A percentile compares a stretch with the other conserved stretches of the same genome.
phyloP scores from a whole-genome alignment of 2,888 invertebrate genomes.

The Leptopilina syphax region DNA sequence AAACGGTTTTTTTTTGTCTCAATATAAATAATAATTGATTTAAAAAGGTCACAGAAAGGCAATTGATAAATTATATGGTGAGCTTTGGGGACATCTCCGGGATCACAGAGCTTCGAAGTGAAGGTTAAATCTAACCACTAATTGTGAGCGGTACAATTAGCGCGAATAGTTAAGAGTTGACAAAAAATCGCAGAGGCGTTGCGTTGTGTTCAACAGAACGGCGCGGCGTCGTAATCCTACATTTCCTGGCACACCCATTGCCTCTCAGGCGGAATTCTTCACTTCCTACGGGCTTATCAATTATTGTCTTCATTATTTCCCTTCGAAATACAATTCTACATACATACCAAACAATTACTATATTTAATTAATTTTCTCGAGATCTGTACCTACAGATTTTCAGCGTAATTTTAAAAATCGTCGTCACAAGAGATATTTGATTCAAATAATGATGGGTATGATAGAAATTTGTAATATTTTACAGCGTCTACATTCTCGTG shows the following conservation, averaged over 20 bases:
- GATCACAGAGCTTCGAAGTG: not conserved
- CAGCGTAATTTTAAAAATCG: no score
- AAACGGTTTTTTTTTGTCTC: not conserved
- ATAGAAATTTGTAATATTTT: no score
- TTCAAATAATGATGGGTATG: no score
- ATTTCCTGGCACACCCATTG: slow-evolving; percentile 71
- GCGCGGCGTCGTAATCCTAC: slow-evolving; percentile 55
- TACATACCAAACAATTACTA: no score
- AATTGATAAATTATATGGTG: not conserved
- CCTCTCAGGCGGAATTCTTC: slow-evolving; percentile 55
- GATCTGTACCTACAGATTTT: no score
- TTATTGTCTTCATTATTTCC: slow-evolving; percentile 66
- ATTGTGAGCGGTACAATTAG: slow-evolving; percentile 12
- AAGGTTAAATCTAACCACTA: not conserved
- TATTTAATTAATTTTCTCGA: no score
- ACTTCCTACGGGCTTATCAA: slow-evolving; percentile 67
- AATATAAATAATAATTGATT: not conserved
- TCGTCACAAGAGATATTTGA: no score
- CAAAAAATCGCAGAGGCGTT: slow-evolving; percentile 50
- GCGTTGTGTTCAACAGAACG: not conserved
- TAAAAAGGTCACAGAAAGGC: not conserved
- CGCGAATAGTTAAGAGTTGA: slow-evolving; percentile 3
- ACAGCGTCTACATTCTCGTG: not conserved
- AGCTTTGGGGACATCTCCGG: slow-evolving; percentile 1
- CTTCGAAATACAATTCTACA: not conserved